Evolutionary conservation across 92 coral and sea anemone genomes (phyloP).

Genomic region (Phymanthus crucifer): DNA sequence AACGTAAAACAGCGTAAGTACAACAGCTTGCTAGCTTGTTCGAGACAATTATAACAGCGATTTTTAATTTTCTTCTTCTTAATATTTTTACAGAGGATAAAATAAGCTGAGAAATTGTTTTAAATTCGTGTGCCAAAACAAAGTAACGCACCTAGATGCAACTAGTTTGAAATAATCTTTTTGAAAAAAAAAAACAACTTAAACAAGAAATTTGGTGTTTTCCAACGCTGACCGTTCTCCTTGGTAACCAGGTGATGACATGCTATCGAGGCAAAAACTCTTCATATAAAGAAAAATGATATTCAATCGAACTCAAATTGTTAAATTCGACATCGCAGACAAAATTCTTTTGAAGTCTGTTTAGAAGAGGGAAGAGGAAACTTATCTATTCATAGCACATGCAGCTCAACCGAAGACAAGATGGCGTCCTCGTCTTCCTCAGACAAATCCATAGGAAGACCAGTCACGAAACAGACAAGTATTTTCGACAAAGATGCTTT

Average conservation of each 20-base stretch:
- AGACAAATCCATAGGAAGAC: constrained; percentile 12
- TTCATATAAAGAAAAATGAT: neutral
- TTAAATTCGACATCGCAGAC: neutral
- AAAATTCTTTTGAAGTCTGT: constrained; percentile 1
- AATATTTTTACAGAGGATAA: neutral
- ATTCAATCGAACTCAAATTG: neutral
- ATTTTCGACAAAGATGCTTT: constrained; percentile 8
- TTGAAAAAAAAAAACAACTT: neutral
- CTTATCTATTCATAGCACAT: neutral
- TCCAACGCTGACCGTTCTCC: neutral
- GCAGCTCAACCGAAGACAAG: neutral
- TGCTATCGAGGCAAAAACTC: constrained; percentile 19
- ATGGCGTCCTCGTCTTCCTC: constrained; percentile 38
- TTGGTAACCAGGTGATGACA: constrained; percentile 30
- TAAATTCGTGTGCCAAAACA: neutral
- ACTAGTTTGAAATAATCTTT: neutral
- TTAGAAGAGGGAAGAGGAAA: neutral
- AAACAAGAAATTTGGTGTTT: neutral
- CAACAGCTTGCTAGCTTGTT: neutral
- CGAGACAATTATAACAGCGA: neutral
- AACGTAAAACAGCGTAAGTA: neutral
- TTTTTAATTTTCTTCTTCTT: neutral
- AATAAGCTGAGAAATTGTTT: neutral
- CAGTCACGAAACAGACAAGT: neutral
- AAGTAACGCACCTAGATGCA: neutral